Evolutionary conservation across 2,888 invertebrate species (phyloP).

Genomic region (Steromphala cineraria): DNA sequence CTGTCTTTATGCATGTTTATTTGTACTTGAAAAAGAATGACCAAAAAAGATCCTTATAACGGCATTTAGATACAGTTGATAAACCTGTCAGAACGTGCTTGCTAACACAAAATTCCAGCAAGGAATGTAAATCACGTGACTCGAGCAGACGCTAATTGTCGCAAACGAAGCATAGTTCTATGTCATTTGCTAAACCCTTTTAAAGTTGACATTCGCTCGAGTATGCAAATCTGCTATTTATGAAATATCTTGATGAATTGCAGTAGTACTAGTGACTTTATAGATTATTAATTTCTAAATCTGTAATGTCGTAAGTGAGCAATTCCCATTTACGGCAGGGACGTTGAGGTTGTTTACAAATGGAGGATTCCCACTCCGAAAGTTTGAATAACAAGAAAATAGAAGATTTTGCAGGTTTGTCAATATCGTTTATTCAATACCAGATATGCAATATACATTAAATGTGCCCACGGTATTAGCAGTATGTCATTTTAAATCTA

Average conservation of each 20-base stretch:
- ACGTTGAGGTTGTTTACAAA: conserved; percentile 2
- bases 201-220: too few species aligned
- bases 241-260: neutral
- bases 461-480: too few species aligned
- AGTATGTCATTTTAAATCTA: too few species aligned
- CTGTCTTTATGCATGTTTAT: too few species aligned
- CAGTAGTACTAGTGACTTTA: neutral
- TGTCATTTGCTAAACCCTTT: neutral
- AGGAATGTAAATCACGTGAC: neutral
- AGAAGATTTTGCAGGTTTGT: neutral
- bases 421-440: neutral
- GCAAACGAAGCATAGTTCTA: neutral
- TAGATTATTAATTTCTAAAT: neutral
- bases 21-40: too few species aligned
- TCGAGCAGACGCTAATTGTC: neutral
- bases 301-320: neutral
- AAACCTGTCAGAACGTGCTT: neutral
- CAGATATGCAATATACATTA: too few species aligned
- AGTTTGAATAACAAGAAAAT: neutral
- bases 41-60: too few species aligned
- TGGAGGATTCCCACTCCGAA: neutral
- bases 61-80: too few species aligned
- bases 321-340: neutral
- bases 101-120: neutral
- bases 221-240: neutral